A percentile compares a stretch with the other conserved stretches of the same genome.
Evolutionary conservation across 2,113 vertebrate genomes (phyloP).

Genomic region (Tragelaphus strepsiceros): DNA sequence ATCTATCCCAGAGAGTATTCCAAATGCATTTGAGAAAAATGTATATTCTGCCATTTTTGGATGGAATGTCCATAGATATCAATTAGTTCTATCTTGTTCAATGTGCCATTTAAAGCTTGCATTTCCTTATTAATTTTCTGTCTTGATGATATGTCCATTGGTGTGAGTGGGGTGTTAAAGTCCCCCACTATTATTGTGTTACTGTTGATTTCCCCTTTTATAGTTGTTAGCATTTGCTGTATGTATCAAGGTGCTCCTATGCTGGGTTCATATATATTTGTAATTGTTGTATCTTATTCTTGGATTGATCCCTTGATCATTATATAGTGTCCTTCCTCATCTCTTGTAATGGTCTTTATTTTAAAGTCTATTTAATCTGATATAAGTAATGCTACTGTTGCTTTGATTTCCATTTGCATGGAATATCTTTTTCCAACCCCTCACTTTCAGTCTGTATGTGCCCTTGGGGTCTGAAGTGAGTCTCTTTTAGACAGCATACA

Average conservation of each 20-base stretch:
- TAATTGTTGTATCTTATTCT: neutral
- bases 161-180: neutral
- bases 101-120: neutral
- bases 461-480: neutral
- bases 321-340: neutral
- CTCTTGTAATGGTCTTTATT: neutral
- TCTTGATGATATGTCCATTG: neutral
- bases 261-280: neutral
- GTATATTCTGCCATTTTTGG: neutral
- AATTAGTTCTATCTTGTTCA: neutral
- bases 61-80: neutral
- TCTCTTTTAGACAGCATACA: neutral
- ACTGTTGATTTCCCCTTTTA: neutral
- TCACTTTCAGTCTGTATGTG: neutral
- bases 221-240: neutral
- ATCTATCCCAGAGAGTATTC: neutral
- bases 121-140: neutral
- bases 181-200: neutral
- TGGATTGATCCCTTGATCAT: neutral
- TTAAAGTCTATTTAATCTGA: neutral
- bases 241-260: neutral
- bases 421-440: neutral
- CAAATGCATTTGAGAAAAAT: neutral
- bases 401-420: neutral
- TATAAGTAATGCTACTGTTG: neutral